Evolutionary conservation across 2,888 invertebrate species (phyloP), one percentile per base, ranked within the genome.

Genomic region (Leptodirus hochenwartii): DNA sequence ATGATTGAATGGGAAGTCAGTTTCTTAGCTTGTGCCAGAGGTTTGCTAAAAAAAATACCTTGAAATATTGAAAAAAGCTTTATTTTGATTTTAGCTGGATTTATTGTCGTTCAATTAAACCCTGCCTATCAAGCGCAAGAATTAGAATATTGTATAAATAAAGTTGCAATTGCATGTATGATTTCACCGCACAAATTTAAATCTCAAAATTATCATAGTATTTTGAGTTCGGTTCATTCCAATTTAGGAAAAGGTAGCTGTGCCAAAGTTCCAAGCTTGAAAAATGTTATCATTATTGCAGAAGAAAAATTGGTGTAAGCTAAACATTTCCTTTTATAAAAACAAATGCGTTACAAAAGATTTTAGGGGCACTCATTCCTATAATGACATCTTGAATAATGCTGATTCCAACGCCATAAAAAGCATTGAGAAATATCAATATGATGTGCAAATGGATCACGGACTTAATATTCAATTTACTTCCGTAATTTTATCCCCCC

Each of bases 381-480:
- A 51, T 24, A 31, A 43, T n/a, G 59, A 61, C 32, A 39, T 62
- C 11, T 45, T 57, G 35, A 38, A 46, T 15, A 32, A 51, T 13
- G 49, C 54, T 1, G 45, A 45, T 23, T 37, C 34, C 14, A 39
- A 39, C 17, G 47, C 50, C 26, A 38, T 57, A 6, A 43, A 49
- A 15, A 41, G 42, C 4, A 46, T 64, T n/a, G 39, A 36, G 31
- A 31, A 39, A 9, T 34, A 40, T 30, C 70, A 74, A 44, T 39
- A 51, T 1, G 41, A 48, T 1, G 59, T 82, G 8, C 61, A 67
- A 27, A 69, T 78, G 17, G 74, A 77, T 47, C 65, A 66, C 24
- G 62, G 71, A 1, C 70, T 68, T 41, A 81, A 78, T 47, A 73
- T 90, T 39, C 71, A 82, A 47, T 85, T 84, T 46, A 84, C 85